Percentiles rank a stretch among this genome's conserved stretches.
phyloP scores from a whole-genome alignment of 2,888 invertebrate species.

The Eupsilia transversa region DNA sequence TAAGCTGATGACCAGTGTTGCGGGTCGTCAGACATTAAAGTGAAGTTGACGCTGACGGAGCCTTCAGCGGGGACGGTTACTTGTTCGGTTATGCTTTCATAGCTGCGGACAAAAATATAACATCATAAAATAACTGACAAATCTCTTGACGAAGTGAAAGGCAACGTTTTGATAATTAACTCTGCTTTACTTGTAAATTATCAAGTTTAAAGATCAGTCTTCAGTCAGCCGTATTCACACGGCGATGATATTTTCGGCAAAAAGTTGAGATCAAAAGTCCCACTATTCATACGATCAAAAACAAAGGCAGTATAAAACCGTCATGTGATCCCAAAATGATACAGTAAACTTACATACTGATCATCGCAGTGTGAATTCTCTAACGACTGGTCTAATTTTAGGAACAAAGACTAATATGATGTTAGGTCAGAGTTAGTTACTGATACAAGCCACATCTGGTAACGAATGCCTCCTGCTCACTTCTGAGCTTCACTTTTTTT shows the following conservation, averaged over 20 bases:
- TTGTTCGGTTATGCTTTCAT: slow-evolving; percentile 91
- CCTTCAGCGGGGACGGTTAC: slow-evolving; percentile 91
- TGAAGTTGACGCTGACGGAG: slow-evolving; percentile 93
- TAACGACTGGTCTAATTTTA: not conserved
- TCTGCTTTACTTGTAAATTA: not conserved
- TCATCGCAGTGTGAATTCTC: not conserved
- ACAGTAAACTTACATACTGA: not conserved
- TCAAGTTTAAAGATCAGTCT: not conserved
- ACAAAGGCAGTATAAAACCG: not conserved
- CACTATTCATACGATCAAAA: not conserved
- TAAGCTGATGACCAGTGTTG: slow-evolving; percentile 96
- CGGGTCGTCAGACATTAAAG: slow-evolving; percentile 94
- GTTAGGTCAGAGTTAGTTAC: not conserved
- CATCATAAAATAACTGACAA: not conserved
- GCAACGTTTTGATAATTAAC: not conserved
- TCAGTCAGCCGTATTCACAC: not conserved
- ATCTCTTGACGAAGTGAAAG: not conserved
- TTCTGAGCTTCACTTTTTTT: not conserved
- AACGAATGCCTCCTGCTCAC: not conserved
- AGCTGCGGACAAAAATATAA: slow-evolving; percentile 79
- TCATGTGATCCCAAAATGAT: not conserved
- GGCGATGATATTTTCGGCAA: not conserved
- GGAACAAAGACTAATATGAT: not conserved
- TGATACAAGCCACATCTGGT: not conserved
- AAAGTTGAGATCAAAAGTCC: not conserved